Percentiles rank a stretch among this genome's conserved stretches.
These are phyloP conservation scores for Lagocephalus sceleratus DNA, from an alignment of 2,797 vertebrate species.

Conservation along the genomic window DNA sequence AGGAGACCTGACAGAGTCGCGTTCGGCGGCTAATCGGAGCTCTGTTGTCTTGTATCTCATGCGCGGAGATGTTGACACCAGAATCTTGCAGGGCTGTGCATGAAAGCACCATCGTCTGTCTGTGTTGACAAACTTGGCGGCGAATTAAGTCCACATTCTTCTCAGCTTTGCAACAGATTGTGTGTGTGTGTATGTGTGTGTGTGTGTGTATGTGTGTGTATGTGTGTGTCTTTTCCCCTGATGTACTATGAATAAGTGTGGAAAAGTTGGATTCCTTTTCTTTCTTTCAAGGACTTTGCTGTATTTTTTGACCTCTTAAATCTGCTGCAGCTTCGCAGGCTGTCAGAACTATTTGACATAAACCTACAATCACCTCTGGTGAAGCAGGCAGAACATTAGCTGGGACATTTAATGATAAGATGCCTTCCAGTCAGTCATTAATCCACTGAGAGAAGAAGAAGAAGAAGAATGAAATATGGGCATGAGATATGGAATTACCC, in stretches of 20 bases:
- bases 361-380: not conserved
- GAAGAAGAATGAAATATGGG: not conserved
- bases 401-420: not conserved
- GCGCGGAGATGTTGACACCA: constrained; percentile 45
- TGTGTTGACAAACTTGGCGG: constrained; percentile 20
- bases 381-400: not conserved
- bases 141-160: constrained; percentile 23
- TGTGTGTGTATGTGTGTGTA: no score
- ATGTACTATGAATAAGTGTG: no score
- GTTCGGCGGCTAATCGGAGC: constrained; percentile 29
- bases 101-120: constrained; percentile 33
- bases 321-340: not conserved
- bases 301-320: not conserved
- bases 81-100: constrained; percentile 36
- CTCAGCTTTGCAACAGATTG: not conserved
- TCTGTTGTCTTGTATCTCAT: constrained; percentile 28
- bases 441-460: not conserved
- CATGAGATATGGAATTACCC: no score
- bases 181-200: not conserved
- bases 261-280: no score
- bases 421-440: not conserved
- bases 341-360: not conserved
- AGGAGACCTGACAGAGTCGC: constrained; percentile 16
- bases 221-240: no score
- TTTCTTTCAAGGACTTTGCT: not conserved